A percentile compares a stretch with the other conserved stretches of the same genome.
Conservation (phyloP, 2,113 vertebrate species). For the Mormyrus lacerda region DNA sequence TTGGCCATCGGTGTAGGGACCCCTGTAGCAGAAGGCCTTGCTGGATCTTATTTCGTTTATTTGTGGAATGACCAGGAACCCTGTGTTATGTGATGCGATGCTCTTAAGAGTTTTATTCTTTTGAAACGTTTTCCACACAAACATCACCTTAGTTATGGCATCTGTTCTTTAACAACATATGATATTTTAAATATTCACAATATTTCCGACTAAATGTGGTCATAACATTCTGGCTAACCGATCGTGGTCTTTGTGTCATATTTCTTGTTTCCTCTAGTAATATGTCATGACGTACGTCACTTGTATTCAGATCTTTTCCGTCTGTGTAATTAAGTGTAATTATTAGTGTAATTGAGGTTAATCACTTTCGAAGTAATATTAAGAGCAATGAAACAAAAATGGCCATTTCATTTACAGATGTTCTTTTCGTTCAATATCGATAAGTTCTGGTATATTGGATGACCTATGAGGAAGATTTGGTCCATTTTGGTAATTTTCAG, state of each 20-base stretch:
- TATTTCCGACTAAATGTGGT: neutral
- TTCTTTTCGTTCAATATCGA: neutral
- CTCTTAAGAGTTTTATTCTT: neutral
- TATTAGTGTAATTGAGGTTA: neutral
- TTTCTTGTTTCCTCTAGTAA: neutral
- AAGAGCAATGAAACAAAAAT: neutral
- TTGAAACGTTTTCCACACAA: neutral
- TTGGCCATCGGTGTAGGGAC: neutral
- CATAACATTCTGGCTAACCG: neutral
- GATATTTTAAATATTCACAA: neutral
- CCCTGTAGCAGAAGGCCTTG: neutral
- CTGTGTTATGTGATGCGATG: neutral
- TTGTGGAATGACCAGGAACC: neutral
- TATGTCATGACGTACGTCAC: neutral
- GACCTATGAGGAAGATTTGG: neutral
- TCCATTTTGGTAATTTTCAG: neutral
- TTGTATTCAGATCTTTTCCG: neutral
- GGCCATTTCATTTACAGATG: neutral
- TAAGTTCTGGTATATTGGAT: neutral
- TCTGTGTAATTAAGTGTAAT: neutral
- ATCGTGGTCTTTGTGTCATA: neutral
- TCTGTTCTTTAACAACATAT: neutral
- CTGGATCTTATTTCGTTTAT: neutral
- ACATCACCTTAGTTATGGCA: neutral
- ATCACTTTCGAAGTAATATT: neutral